Conservation (phyloP, 2,797 vertebrate species). For the Hyperoplus lanceolatus region DNA sequence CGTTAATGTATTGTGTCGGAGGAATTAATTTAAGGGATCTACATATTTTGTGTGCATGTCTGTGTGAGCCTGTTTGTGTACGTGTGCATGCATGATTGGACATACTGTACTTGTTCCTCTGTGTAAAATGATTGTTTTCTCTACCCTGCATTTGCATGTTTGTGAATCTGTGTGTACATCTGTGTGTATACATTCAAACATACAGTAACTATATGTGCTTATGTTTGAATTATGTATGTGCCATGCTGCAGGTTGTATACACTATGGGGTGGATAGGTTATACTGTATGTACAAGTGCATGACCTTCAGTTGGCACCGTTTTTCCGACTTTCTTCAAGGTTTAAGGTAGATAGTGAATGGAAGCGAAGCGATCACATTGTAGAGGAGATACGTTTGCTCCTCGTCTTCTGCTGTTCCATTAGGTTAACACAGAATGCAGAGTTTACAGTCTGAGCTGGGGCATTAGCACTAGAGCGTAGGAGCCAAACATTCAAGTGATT, state of each 20-base stretch:
- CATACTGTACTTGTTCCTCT: neutral
- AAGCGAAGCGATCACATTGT: slow-evolving; percentile 19
- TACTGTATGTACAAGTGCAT: neutral
- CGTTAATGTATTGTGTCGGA: neutral
- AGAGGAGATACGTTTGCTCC: slow-evolving; percentile 30
- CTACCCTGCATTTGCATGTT: neutral
- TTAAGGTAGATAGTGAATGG: slow-evolving; percentile 18
- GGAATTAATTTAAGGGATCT: slow-evolving; percentile 29
- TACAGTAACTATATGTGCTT: neutral
- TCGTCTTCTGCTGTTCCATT: slow-evolving; percentile 42
- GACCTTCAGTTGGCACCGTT: neutral
- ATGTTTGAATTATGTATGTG: neutral
- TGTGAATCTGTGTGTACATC: neutral
- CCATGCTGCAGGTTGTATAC: neutral
- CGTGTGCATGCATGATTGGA: slow-evolving; percentile 8
- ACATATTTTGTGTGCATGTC: slow-evolving; percentile 1
- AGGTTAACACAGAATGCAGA: slow-evolving; percentile 36
- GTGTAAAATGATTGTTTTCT: slow-evolving; percentile 5
- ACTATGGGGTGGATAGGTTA: too few species aligned
- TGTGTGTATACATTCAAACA: neutral
- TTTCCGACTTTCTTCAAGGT: slow-evolving; percentile 18
- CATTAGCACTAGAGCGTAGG: slow-evolving; percentile 58
- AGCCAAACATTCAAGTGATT: slow-evolving; percentile 54
- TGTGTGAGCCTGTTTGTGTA: slow-evolving; percentile 12
- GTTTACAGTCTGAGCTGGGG: slow-evolving; percentile 37